Evolutionary conservation across 2,113 vertebrate genomes (phyloP).

Genomic region (Pholis gunnellus): DNA sequence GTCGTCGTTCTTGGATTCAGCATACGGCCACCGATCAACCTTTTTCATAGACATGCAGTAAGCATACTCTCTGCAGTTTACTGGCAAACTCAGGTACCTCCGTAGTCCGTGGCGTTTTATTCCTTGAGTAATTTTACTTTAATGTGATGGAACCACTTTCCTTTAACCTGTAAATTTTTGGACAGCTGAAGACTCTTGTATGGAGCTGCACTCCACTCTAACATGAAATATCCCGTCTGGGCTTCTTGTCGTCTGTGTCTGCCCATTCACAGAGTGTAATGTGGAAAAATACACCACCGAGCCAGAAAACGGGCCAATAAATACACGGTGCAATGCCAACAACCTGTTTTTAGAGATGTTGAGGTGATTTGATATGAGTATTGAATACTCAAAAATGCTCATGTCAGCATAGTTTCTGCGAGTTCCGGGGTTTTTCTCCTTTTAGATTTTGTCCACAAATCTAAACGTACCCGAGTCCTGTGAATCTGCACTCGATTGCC

Average conservation of each 20-base stretch:
- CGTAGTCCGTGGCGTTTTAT: not conserved
- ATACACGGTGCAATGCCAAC: not conserved
- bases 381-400: not conserved
- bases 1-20: conserved; percentile 6
- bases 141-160: not conserved
- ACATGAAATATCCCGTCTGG: not conserved
- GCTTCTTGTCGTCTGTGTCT: not conserved
- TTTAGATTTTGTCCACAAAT: not conserved
- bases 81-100: not conserved
- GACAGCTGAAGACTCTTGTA: not conserved
- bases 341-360: not conserved
- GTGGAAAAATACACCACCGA: not conserved
- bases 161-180: conserved; percentile 1
- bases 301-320: not conserved
- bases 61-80: not conserved
- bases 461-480: not conserved
- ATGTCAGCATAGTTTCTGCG: too few species aligned
- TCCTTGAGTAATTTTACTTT: not conserved
- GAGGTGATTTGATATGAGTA: not conserved
- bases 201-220: not conserved
- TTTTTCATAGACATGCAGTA: not conserved
- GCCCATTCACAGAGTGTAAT: not conserved
- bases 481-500: not conserved
- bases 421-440: not conserved
- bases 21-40: not conserved